phyloP scores from a whole-genome alignment of 1,140 invertebrate genomes.

The Aphidius ervi region DNA sequence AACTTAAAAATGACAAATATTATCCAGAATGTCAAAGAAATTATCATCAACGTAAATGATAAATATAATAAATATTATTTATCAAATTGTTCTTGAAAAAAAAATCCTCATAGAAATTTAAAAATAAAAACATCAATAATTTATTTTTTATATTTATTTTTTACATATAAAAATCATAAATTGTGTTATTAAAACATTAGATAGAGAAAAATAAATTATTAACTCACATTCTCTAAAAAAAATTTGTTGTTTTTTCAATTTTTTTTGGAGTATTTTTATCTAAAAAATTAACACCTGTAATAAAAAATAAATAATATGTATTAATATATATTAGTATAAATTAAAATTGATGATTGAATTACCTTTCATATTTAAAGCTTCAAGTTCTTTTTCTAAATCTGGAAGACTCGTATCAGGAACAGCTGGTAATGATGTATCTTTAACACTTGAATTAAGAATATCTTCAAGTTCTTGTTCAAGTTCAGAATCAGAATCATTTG shows the following conservation, averaged over 20 bases:
- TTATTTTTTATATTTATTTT: too few relatives aligned
- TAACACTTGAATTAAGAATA: conserved; percentile 26
- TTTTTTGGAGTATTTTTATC: background rate
- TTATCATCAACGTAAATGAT: conserved; percentile 13
- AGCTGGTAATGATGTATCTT: conserved; percentile 11
- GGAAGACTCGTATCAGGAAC: conserved; percentile 14
- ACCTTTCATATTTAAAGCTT: conserved; percentile 32
- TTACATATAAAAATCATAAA: too few relatives aligned
- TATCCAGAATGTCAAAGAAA: conserved; percentile 27
- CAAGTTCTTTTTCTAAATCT: conserved; percentile 28
- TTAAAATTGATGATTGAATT: background rate
- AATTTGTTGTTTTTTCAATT: too few relatives aligned
- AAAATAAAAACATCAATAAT: background rate
- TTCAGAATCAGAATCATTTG: conserved; percentile 39
- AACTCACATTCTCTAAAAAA: too few relatives aligned
- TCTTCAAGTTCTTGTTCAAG: conserved; percentile 48
- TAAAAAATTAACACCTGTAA: conserved; percentile 20
- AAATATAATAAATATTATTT: too few relatives aligned
- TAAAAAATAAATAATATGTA: conserved; percentile 10
- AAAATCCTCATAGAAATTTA: too few relatives aligned
- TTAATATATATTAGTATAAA: background rate
- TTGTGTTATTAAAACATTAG: too few relatives aligned
- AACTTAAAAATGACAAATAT: conserved; percentile 27
- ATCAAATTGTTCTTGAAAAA: too few relatives aligned
- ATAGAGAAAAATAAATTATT: too few relatives aligned